These are phyloP conservation scores for Leptatherina wallacei DNA, from an alignment of 2,797 vertebrate species.

Conservation along the genomic window DNA sequence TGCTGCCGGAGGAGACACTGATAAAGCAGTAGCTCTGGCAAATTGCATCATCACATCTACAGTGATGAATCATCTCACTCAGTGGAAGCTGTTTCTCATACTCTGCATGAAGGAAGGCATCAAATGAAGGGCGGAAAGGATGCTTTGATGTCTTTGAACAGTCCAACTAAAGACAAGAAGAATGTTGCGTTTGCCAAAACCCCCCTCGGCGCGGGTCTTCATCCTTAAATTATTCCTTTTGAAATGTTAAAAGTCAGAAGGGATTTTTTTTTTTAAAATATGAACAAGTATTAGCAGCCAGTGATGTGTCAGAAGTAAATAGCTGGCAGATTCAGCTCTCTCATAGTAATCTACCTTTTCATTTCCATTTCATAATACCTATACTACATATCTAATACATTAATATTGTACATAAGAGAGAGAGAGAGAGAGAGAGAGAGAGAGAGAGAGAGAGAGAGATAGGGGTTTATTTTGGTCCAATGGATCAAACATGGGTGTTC, in stretches of 20 bases:
- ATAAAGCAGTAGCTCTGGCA: constrained; percentile 36
- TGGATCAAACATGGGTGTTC: too few species aligned
- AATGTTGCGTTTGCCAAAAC: background rate
- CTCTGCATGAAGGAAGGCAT: background rate
- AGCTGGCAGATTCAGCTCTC: too few species aligned
- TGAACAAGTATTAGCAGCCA: background rate
- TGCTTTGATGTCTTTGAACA: constrained; percentile 17
- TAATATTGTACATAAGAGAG: background rate
- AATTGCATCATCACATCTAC: constrained; percentile 13
- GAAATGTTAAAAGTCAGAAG: background rate
- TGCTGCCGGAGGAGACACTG: constrained; percentile 37
- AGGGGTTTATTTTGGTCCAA: too few species aligned
- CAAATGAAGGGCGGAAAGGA: background rate
- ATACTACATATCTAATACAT: too few species aligned
- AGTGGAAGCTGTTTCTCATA: constrained; percentile 9
- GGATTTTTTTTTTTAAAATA: background rate
- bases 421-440: too few species aligned
- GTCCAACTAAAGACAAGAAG: background rate
- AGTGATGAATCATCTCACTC: constrained; percentile 31
- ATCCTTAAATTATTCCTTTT: background rate
- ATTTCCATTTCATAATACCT: too few species aligned
- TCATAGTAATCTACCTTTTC: too few species aligned
- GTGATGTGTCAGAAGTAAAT: background rate
- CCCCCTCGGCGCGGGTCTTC: background rate
- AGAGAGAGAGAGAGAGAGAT: too few species aligned